Conservation (phyloP, 2,797 vertebrate species). For the Margarornis squamiger region DNA sequence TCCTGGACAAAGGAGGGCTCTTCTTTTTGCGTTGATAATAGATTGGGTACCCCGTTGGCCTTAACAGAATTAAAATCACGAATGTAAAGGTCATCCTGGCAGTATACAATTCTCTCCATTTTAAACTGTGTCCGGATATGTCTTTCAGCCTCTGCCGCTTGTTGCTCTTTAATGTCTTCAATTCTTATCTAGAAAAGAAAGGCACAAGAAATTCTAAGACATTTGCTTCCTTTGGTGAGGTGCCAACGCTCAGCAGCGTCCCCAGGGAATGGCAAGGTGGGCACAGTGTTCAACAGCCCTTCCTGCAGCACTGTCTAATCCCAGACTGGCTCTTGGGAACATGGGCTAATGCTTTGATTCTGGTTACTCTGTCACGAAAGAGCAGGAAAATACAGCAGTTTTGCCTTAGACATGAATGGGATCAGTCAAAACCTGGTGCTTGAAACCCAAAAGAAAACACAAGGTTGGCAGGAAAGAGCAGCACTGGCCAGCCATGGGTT, state of each 20-base stretch:
- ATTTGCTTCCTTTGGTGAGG: not conserved
- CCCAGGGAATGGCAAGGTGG: not conserved
- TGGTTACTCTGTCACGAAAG: not conserved
- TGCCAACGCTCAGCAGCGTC: not conserved
- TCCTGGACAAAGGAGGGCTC: constrained; percentile 62
- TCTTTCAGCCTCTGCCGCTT: constrained; percentile 71
- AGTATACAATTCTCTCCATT: constrained; percentile 87
- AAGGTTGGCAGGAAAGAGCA: not conserved
- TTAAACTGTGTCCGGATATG: constrained; percentile 82
- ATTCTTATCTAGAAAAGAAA: constrained; percentile 76
- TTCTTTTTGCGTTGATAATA: rapidly evolving
- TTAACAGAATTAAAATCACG: not conserved
- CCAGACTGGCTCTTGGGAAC: not conserved
- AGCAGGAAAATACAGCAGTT: not conserved
- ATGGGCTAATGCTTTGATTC: not conserved
- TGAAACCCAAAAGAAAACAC: not conserved
- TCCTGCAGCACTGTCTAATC: not conserved
- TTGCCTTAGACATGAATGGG: rapidly evolving
- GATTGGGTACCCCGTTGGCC: rapidly evolving
- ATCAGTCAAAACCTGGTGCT: not conserved
- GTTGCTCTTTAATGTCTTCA: constrained; percentile 76
- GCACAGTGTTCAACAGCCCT: not conserved
- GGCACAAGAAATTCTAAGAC: not conserved
- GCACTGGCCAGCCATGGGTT: not conserved
- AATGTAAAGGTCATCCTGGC: constrained; percentile 83